Percentiles rank a stretch among this genome's conserved stretches.
phyloP scores from a whole-genome alignment of 2,113 vertebrate genomes.

The Oceanodroma tethys region DNA sequence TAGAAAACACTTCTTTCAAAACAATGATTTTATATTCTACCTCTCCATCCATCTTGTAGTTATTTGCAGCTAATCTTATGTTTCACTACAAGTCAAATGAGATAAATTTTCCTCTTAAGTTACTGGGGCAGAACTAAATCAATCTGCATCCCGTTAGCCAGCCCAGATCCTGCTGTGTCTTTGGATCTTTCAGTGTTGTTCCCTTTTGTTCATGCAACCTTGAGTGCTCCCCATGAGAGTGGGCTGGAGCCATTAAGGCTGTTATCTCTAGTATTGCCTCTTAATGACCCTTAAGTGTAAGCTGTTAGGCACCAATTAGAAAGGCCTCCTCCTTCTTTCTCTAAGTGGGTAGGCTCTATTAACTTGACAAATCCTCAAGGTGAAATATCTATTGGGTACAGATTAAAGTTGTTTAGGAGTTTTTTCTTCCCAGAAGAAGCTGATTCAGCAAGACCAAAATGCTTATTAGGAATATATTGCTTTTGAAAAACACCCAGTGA shows the following conservation, averaged over 20 bases:
- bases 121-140: constrained; percentile 30
- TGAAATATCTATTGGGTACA: constrained; percentile 51
- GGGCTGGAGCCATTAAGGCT: constrained; percentile 50
- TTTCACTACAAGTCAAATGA: background rate
- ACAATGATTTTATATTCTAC: background rate
- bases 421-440: constrained; percentile 31
- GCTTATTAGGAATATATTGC: constrained; percentile 23
- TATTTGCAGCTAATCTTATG: background rate
- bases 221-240: constrained; percentile 42
- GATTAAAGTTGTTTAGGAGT: constrained; percentile 44
- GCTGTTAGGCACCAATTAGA: constrained; percentile 60
- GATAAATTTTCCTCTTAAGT: background rate
- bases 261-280: constrained; percentile 41
- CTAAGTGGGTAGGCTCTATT: constrained; percentile 51
- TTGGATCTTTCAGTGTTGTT: constrained; percentile 1
- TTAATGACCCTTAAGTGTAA: constrained; percentile 60
- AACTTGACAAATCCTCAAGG: constrained; percentile 55
- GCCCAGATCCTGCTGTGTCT: constrained; percentile 5
- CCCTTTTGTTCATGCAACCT: constrained; percentile 25
- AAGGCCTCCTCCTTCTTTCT: constrained; percentile 48
- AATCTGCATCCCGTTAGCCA: constrained; percentile 8
- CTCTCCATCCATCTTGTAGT: background rate
- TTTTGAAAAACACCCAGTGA: constrained; percentile 29
- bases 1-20: background rate
- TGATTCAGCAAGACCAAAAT: constrained; percentile 49